Evolutionary conservation across 2,797 vertebrate genomes (phyloP).

Genomic region (Microctenopoma stevenorrisi): DNA sequence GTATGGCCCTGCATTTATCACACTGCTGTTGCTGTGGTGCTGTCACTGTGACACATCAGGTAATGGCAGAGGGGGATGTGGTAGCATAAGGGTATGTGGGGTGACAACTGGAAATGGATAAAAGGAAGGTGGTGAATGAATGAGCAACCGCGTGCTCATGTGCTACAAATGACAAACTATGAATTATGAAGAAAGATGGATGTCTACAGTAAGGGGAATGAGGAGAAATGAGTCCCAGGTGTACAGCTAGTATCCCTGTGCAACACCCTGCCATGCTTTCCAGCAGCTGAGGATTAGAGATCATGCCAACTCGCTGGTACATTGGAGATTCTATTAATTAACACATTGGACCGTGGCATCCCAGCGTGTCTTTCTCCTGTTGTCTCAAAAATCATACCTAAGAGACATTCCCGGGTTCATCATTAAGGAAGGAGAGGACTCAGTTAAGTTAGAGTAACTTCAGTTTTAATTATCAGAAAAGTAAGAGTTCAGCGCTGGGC

Average conservation of each 20-base stretch:
- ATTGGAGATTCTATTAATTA: slow-evolving; percentile 55
- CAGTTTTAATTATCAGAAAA: too few species aligned
- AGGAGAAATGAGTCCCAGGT: slow-evolving; percentile 37
- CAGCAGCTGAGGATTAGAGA: slow-evolving; percentile 29
- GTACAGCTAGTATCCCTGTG: slow-evolving; percentile 10
- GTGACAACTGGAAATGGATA: slow-evolving; percentile 42
- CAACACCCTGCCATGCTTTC: background rate
- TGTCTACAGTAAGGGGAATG: slow-evolving; percentile 19
- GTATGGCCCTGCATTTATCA: slow-evolving; percentile 69
- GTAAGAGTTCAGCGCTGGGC: too few species aligned
- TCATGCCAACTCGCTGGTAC: slow-evolving; percentile 38
- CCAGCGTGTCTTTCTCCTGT: slow-evolving; percentile 1
- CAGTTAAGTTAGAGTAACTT: too few species aligned
- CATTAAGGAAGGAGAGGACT: too few species aligned
- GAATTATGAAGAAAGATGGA: slow-evolving; percentile 49
- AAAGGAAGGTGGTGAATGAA: slow-evolving; percentile 19
- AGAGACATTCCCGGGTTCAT: too few species aligned
- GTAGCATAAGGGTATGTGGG: slow-evolving; percentile 22
- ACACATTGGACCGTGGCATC: slow-evolving; percentile 35
- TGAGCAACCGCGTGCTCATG: slow-evolving; percentile 34
- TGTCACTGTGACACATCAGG: slow-evolving; percentile 52
- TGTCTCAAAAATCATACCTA: too few species aligned
- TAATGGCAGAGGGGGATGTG: slow-evolving; percentile 29
- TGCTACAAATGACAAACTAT: slow-evolving; percentile 58
- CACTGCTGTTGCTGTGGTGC: slow-evolving; percentile 31